phyloP scores from a whole-genome alignment of 2,888 invertebrate genomes.

The Drosophila ustulata region DNA sequence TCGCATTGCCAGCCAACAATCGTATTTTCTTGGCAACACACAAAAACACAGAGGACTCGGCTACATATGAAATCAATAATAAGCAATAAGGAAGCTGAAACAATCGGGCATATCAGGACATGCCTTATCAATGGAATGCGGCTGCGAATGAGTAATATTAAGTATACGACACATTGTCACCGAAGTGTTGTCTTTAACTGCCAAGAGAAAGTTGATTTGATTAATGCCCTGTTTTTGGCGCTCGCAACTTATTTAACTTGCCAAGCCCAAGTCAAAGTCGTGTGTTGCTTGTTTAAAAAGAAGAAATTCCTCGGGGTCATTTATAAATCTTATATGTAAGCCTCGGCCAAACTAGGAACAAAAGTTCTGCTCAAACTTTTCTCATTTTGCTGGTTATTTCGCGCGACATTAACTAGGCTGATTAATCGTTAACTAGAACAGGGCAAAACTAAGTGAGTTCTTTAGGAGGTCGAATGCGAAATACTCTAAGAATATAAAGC shows the following conservation, averaged over 20 bases:
- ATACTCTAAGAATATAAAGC: neutral
- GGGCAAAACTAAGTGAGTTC: neutral
- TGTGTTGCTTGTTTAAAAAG: slow-evolving; percentile 15
- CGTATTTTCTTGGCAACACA: slow-evolving; percentile 17
- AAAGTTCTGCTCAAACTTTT: slow-evolving; percentile 68
- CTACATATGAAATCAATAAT: slow-evolving; percentile 45
- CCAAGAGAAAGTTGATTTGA: slow-evolving; percentile 46
- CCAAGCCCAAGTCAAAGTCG: slow-evolving; percentile 5
- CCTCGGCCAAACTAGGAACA: slow-evolving; percentile 36
- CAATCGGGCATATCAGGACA: slow-evolving; percentile 13
- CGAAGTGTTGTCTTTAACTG: slow-evolving; percentile 9
- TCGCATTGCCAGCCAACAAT: slow-evolving; percentile 30
- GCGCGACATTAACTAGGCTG: slow-evolving; percentile 76
- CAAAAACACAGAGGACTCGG: neutral
- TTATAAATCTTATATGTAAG: slow-evolving; percentile 68
- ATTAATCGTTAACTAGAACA: slow-evolving; percentile 67
- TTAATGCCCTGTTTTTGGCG: slow-evolving; percentile 49
- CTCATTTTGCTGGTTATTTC: slow-evolving; percentile 74
- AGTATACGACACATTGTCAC: slow-evolving; percentile 33
- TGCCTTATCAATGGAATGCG: slow-evolving; percentile 9
- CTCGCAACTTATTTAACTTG: slow-evolving; percentile 54
- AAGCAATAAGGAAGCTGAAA: slow-evolving; percentile 12
- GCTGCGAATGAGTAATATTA: slow-evolving; percentile 45
- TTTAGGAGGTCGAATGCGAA: neutral
- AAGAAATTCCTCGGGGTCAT: slow-evolving; percentile 49